Evolutionary conservation across 2,113 vertebrate genomes (phyloP).

Genomic region (Lepus europaeus): DNA sequence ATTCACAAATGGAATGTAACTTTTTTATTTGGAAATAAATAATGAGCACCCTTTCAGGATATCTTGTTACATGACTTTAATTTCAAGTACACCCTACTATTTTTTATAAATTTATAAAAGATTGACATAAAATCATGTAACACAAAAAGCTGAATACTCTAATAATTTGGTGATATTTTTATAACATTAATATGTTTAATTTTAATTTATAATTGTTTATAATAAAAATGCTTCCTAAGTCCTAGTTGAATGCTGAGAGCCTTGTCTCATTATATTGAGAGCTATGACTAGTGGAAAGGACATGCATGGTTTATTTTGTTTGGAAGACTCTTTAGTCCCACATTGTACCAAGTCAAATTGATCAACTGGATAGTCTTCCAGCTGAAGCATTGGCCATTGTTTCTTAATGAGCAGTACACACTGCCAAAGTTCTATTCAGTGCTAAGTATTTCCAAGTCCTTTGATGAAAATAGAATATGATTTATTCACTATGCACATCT

Average conservation of each 20-base stretch:
- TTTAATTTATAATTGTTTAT: constrained; percentile 31
- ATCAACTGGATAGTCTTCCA: constrained; percentile 43
- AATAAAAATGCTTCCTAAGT: constrained; percentile 11
- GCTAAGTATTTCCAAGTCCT: constrained; percentile 38
- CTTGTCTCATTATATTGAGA: constrained; percentile 16
- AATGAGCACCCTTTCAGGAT: background rate
- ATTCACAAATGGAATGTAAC: background rate
- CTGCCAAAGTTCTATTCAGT: constrained; percentile 30
- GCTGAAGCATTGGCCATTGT: background rate
- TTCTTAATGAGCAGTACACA: constrained; percentile 40
- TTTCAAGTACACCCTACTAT: background rate
- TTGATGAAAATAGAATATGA: constrained; percentile 61
- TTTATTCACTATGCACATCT: constrained; percentile 60
- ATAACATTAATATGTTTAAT: background rate
- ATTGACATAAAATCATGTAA: background rate
- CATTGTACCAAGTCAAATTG: background rate
- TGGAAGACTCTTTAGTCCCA: background rate
- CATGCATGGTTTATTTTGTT: background rate
- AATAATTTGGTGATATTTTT: constrained; percentile 4
- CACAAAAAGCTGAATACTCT: background rate
- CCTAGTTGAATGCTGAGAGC: background rate
- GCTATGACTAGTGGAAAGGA: background rate
- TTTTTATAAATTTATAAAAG: background rate
- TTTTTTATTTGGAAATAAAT: constrained; percentile 42
- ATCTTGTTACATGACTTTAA: background rate